Conservation (phyloP, 2,113 vertebrate genomes). For the Sinocyclocheilus anshuiensis region DNA sequence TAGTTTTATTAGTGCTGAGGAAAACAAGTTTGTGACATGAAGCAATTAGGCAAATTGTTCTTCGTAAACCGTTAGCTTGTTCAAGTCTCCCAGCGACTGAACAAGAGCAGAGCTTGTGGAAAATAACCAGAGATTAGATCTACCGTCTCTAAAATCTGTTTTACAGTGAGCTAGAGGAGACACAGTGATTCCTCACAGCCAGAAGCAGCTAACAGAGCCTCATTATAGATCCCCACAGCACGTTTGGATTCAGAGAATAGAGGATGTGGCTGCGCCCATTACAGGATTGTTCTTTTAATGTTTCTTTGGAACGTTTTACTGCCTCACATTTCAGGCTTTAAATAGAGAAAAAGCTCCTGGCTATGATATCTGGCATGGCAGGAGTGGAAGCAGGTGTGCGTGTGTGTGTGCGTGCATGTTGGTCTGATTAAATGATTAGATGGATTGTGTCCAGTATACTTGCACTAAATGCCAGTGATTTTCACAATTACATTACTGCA, state of each 20-base stretch:
- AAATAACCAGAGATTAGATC: conserved; percentile 59
- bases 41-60: conserved; percentile 55
- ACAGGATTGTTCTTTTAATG: conserved; percentile 59
- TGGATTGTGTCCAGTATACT: conserved; percentile 5
- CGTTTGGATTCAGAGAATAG: conserved; percentile 49
- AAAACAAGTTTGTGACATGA: conserved; percentile 31
- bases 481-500: conserved; percentile 1
- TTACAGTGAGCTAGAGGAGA: conserved; percentile 50
- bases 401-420: background rate
- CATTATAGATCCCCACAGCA: conserved; percentile 58
- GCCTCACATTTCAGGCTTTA: conserved; percentile 42
- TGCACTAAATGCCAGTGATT: background rate
- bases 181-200: conserved; percentile 52
- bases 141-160: conserved; percentile 54
- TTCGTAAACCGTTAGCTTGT: background rate
- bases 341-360: conserved; percentile 17
- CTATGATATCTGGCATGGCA: conserved; percentile 7
- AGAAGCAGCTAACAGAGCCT: conserved; percentile 53
- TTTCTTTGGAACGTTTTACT: conserved; percentile 1
- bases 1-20: conserved; percentile 42
- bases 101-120: conserved; percentile 33
- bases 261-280: conserved; percentile 45
- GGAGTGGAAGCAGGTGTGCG: conserved; percentile 3
- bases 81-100: background rate
- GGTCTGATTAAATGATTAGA: conserved; percentile 22